Evolutionary conservation across 1,140 invertebrate species (phyloP), one percentile per base, ranked within the genome.

Genomic region (Drosophila tsacasi): DNA sequence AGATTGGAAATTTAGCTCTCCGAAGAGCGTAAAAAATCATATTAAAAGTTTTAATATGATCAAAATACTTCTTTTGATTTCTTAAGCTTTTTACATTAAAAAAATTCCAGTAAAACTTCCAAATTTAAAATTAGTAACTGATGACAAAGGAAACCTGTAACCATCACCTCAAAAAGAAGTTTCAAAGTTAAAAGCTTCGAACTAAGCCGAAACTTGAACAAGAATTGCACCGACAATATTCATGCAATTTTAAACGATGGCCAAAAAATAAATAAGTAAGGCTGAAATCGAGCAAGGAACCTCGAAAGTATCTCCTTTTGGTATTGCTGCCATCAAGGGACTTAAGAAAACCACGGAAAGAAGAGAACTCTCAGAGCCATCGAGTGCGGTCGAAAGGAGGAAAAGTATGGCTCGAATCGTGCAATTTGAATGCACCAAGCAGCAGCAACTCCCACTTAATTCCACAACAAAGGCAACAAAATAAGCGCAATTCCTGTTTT

Each of bases 391-490:
- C 23, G n/a, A 60, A 63, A 72, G 30, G 52, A 64, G 65, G n/a
- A 35, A 55, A 57, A 71, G 73, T 62, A 68, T 35, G 25, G 27
- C n/a, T 25, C 13, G 32, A 59, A 47, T 50, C 42, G 49, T 59
- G 23, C 55, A 79, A 85, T 62, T 67, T 79, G 27, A 63, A 85
- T 73, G 63, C 40, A 37, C n/a, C 17, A 9, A 42, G 12, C 9
- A 46, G 23, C 3, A 27, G n/a, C 3, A 27, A 17, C 10, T 55
- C 19, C 15, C 3, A 35, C 44, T n/a, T n/a, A 13, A 17, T 30
- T 62, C 21, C 25, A 17, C 30, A 68, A 67, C 47, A 61, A 63
- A 46, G 23, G 15, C 10, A 25, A n/a, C 2, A 30, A 21, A 50
- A 30, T n/a, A 23, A 9, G 3, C 6, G 10, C 1, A 12, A 21